Evolutionary conservation across 2,797 vertebrate species (phyloP).

Genomic region (Buphagus erythrorhynchus): DNA sequence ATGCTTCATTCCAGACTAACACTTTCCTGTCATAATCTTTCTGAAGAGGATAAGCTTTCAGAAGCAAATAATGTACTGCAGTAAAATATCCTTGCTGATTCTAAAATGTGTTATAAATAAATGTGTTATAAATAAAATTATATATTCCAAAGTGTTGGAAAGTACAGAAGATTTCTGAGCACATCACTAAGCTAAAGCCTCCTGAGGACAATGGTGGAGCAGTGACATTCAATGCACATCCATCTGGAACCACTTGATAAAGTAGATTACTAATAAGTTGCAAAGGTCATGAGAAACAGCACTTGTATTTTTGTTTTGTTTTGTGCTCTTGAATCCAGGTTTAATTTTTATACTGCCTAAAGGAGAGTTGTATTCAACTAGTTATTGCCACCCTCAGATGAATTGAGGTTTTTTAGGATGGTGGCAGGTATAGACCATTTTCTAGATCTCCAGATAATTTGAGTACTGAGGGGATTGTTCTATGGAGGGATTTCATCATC

Average conservation of each 20-base stretch:
- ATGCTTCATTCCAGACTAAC: background rate
- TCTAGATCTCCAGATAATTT: background rate
- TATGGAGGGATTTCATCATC: background rate
- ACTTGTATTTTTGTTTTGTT: background rate
- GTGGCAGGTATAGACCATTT: rapidly evolving
- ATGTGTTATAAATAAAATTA: background rate
- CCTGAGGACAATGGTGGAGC: background rate
- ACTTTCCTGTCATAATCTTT: background rate
- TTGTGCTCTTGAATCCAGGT: background rate
- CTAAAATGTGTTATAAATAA: background rate
- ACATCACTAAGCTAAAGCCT: background rate
- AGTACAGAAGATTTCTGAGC: background rate
- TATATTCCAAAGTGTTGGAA: background rate
- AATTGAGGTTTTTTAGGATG: background rate
- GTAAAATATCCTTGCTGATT: background rate
- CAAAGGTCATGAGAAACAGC: background rate
- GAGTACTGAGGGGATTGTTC: background rate
- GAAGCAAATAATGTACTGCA: background rate
- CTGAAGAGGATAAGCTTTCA: background rate
- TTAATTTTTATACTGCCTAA: background rate
- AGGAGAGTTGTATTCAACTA: background rate
- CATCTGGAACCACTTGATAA: background rate
- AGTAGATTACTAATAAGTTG: slow-evolving; percentile 12
- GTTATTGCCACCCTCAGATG: background rate
- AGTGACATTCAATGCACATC: background rate